These are phyloP conservation scores for Diogma glabrata DNA, from an alignment of 2,888 invertebrate species.

Conservation along the genomic window DNA sequence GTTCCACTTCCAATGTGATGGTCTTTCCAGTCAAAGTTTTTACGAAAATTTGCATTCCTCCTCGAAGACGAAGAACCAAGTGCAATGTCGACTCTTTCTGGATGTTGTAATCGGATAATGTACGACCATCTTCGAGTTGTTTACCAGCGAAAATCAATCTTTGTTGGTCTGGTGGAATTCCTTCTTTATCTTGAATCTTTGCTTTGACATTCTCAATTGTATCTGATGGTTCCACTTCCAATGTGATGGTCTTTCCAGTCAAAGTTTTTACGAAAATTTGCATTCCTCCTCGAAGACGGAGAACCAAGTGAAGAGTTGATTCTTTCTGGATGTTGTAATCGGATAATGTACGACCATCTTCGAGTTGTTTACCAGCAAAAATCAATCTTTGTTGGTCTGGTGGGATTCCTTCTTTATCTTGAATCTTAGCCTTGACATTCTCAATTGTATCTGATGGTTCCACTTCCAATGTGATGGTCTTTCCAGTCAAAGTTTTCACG, in stretches of 20 bases:
- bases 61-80: conserved; percentile 85
- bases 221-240: conserved; percentile 85
- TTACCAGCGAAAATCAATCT: conserved; percentile 87
- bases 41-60: conserved; percentile 97
- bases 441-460: conserved; percentile 89
- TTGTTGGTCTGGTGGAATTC: conserved; percentile 84
- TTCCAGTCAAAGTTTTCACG: conserved; percentile 88
- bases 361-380: conserved; percentile 91
- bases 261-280: conserved; percentile 96
- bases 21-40: conserved; percentile 92
- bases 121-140: conserved; percentile 88
- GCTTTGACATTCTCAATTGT: conserved; percentile 93
- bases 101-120: conserved; percentile 85
- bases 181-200: conserved; percentile 85
- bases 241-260: conserved; percentile 86
- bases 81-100: conserved; percentile 93
- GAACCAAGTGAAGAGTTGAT: conserved; percentile 77
- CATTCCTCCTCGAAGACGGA: conserved; percentile 91
- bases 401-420: conserved; percentile 81
- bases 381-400: conserved; percentile 81
- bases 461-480: conserved; percentile 89
- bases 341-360: conserved; percentile 85
- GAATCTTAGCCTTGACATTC: conserved; percentile 89
- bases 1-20: conserved; percentile 87
- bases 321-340: conserved; percentile 95